Base-by-base conservation (phyloP, 2,888 invertebrate genomes). In the Euspilapteryx auroguttella region DNA sequence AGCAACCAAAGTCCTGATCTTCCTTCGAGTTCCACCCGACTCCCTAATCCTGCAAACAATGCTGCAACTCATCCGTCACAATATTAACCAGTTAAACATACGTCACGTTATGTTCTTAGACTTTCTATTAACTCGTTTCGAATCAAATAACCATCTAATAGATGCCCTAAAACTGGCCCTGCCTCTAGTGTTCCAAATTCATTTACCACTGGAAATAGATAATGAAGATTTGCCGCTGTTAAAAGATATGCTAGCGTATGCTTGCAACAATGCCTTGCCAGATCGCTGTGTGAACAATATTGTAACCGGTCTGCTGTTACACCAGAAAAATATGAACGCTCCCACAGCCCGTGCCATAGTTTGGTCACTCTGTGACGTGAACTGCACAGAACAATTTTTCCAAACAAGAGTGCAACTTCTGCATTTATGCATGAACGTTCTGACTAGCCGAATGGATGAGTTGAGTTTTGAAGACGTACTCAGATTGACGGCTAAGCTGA, bases 131-230 rank as follows among this genome's bases (percentile, higher is more conserved):
- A 45, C 50, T 2, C 66, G 71, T 32, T 75, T 78, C 27, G 57
- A 77, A 22, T 40, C 39, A 2, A 75, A 68, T 9, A 64, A 64
- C 32, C 81, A 86, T 31, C 53, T 87, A 13, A 73, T 80, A 0
- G 81, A 83, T 20, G 86, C 85, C 0, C 44, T 88, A 3, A 69
- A 68, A 40, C 59, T 83, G 1, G 86, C 87, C 0, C 41, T 87
- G 7, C 86, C 86, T 0, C 49, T 86, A 14, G 81, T 83, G 0
- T 85, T 87, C 44, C 82, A 86, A 56, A 75, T 80, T 5, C 79
- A 84, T 34, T 39, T 86, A 5, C 64, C 73, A 0, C 37, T 63
- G 4, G 82, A 86, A 47, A 42, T 85, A 12, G 80, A 85, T 35
- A 56, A 49, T 7, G 57, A 76, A 13, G 80, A 83, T 39, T 33